Percentiles rank a stretch among this genome's conserved stretches.
Conservation (phyloP, 2,797 vertebrate species). For the Lophius americanus region DNA sequence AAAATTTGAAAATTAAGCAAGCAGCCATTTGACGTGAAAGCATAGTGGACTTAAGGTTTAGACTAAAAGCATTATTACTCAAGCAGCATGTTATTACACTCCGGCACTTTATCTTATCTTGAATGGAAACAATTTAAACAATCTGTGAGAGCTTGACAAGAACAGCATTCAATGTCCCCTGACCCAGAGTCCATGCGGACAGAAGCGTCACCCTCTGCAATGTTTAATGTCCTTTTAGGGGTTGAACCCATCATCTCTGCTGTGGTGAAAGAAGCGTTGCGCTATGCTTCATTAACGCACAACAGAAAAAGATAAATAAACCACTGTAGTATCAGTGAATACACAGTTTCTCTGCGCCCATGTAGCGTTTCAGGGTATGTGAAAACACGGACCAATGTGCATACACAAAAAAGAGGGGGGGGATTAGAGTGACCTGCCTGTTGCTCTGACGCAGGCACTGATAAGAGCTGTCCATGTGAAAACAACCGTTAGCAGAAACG, state of each 20-base stretch:
- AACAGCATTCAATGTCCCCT: slow-evolving; percentile 35
- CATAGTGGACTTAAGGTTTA: not conserved
- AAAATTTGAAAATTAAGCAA: slow-evolving; percentile 30
- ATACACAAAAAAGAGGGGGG: slow-evolving; percentile 38
- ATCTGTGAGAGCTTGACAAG: slow-evolving; percentile 30
- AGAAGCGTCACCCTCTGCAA: slow-evolving; percentile 25
- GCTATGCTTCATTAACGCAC: slow-evolving; percentile 21
- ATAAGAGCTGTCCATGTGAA: slow-evolving; percentile 74
- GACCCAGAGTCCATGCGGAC: slow-evolving; percentile 25
- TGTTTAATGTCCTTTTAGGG: slow-evolving; percentile 46
- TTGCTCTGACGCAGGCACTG: slow-evolving; percentile 71
- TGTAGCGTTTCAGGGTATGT: slow-evolving; percentile 36
- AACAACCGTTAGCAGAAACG: slow-evolving; percentile 67
- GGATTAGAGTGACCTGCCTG: slow-evolving; percentile 58
- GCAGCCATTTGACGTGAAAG: slow-evolving; percentile 34
- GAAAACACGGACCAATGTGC: slow-evolving; percentile 33
- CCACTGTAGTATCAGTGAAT: slow-evolving; percentile 10
- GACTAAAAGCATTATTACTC: not conserved
- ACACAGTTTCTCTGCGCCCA: not conserved
- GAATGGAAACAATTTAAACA: slow-evolving; percentile 41
- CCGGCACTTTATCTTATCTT: slow-evolving; percentile 48
- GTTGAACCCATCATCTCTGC: slow-evolving; percentile 22
- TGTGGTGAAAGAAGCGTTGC: slow-evolving; percentile 29
- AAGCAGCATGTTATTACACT: slow-evolving; percentile 27
- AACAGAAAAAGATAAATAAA: slow-evolving; percentile 18